These are phyloP conservation scores for Narcine bancroftii DNA, from an alignment of 2,113 vertebrate genomes.

Conservation along the genomic window DNA sequence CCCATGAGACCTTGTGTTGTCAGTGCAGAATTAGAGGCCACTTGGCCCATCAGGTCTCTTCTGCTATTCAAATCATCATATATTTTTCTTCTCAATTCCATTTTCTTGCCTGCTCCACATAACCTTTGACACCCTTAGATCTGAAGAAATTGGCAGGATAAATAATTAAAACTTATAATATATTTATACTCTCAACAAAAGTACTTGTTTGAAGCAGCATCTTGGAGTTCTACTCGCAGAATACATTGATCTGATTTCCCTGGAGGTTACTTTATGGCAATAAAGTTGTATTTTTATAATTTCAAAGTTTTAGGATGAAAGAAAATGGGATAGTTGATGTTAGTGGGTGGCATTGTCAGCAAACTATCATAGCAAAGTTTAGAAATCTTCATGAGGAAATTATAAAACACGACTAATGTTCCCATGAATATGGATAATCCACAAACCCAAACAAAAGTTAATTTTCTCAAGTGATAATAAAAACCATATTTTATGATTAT, in stretches of 20 bases:
- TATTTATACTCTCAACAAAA: no score
- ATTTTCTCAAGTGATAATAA: background rate
- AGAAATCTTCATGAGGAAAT: slow-evolving; percentile 4
- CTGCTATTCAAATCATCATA: no score
- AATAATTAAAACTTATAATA: background rate
- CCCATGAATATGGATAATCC: background rate
- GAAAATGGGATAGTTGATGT: background rate
- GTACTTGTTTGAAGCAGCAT: background rate
- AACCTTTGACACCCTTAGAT: no score
- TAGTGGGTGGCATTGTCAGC: slow-evolving; percentile 1
- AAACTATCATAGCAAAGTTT: background rate
- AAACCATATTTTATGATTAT: slow-evolving; percentile 14
- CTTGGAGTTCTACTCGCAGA: background rate
- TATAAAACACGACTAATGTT: slow-evolving; percentile 11
- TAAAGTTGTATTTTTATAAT: background rate
- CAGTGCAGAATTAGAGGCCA: no score
- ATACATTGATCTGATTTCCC: background rate
- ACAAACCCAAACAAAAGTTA: background rate
- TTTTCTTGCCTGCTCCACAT: no score
- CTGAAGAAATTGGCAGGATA: background rate
- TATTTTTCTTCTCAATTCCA: no score
- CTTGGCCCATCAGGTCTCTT: no score
- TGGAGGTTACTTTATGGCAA: background rate
- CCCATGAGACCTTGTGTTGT: no score
- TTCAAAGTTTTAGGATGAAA: slow-evolving; percentile 7